Evolutionary conservation across 2,797 vertebrate species (phyloP), one percentile per base, ranked within the genome.

Genomic region (Catharus ustulatus): DNA sequence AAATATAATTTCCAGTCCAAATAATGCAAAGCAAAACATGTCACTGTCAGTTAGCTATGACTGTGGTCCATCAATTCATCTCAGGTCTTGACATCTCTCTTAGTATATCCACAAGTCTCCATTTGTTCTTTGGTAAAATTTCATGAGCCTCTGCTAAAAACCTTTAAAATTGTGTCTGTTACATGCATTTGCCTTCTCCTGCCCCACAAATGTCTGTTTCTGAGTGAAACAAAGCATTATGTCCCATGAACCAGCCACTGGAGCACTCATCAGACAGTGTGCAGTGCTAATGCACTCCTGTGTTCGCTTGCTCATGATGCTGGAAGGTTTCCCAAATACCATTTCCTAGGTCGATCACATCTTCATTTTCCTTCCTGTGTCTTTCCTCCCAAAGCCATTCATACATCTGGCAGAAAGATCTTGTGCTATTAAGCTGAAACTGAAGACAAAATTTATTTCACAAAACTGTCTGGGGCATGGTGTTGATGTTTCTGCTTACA

Each of bases 271-370:
- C 87, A 96, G 94, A 42, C 48, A 29, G 52, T 4, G 24, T 5
- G 12, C 73, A 1, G 6, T 52, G 42, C 74, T 96, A 94, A 94
- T 90, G 87, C 13, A 2, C 38, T 93, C 69, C 55, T 59, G 69
- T 55, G 45, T 77, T 96, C 5, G 0, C 91, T 88, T 95, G 77
- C 83, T 91, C 46, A 77, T 2, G 11, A 40, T 7, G 17, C 82
- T 96, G 95, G 95, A 96, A 91, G 7, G 8, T 46, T 96, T 93
- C 93, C 91, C 77, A 87, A 87, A 64, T 96, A 58, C 67, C 51
- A 91, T 96, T 96, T 95, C 85, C 94, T 96, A 91, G 49, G 67
- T 64, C 94, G 87, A 88, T 93, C 89, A 84, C 77, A 89, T 94
- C 89, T 94, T 91, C 77, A 68, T 94, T 94, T 96, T 82, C 90